A percentile compares a stretch with the other conserved stretches of the same genome.
These are phyloP conservation scores for Lamellibrachia satsuma DNA, from an alignment of 2,888 invertebrate genomes.

Conservation along the genomic window DNA sequence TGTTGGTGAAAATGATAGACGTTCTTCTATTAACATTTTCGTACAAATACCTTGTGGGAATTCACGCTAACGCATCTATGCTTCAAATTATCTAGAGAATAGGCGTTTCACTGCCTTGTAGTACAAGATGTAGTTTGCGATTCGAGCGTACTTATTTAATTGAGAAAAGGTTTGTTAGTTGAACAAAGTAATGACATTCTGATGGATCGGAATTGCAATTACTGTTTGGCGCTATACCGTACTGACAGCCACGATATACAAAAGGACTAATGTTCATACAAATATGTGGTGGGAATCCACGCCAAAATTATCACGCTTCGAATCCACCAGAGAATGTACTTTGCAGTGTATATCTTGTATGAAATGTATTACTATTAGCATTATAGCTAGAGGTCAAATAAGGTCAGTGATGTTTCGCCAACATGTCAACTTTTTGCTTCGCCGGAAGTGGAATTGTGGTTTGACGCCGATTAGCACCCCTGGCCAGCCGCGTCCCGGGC, in stretches of 20 bases:
- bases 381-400: not conserved
- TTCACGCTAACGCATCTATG: not conserved
- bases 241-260: not conserved
- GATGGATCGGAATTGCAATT: not conserved
- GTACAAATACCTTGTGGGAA: not conserved
- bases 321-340: not conserved
- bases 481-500: not conserved
- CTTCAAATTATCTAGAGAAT: not conserved
- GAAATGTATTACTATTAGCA: not conserved
- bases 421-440: not conserved
- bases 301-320: not conserved
- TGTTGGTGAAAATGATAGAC: not conserved
- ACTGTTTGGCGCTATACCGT: not conserved
- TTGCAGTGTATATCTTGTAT: not conserved
- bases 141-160: not conserved
- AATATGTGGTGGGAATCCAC: not conserved
- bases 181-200: not conserved
- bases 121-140: not conserved
- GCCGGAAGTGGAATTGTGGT: not conserved
- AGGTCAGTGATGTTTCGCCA: not conserved
- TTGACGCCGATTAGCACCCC: too few relatives aligned
- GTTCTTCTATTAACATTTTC: not conserved
- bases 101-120: not conserved
- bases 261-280: not conserved
- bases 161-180: not conserved